phyloP scores from a whole-genome alignment of 2,113 vertebrate genomes.

The Ondatra zibethicus region DNA sequence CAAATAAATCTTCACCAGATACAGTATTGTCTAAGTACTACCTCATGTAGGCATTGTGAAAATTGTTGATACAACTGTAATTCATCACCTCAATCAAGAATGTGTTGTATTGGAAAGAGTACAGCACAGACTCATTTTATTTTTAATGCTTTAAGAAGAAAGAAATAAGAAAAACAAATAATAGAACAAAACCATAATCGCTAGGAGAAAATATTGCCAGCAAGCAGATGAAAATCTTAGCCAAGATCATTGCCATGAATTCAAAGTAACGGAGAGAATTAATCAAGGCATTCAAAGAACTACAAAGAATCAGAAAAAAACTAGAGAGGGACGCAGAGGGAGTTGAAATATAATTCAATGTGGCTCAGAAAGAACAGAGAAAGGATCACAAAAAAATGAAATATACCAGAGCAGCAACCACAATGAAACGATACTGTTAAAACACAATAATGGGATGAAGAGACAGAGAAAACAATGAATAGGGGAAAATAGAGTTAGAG shows the following conservation, averaged over 20 bases:
- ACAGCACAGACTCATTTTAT: not conserved
- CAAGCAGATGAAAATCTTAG: conserved; percentile 61
- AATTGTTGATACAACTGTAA: not conserved
- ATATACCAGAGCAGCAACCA: not conserved
- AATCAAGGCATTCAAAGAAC: conserved; percentile 46
- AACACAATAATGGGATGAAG: not conserved
- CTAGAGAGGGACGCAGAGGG: not conserved
- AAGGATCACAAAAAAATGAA: conserved; percentile 20
- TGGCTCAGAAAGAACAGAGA: conserved; percentile 21
- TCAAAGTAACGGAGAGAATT: conserved; percentile 43
- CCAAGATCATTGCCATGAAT: not conserved
- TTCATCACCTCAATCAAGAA: not conserved
- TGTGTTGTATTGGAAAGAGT: not conserved
- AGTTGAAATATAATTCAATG: not conserved
- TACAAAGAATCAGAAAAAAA: not conserved
- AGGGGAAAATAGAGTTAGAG: not conserved
- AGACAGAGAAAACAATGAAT: not conserved
- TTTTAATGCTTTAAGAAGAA: conserved; percentile 20
- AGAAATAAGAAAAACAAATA: conserved; percentile 34
- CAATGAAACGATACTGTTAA: not conserved
- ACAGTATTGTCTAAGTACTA: not conserved
- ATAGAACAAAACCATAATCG: conserved; percentile 8
- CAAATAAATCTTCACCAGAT: conserved; percentile 20
- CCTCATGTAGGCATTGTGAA: not conserved
- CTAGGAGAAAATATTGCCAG: conserved; percentile 21